A percentile compares a stretch with the other conserved stretches of the same genome.
phyloP scores from a whole-genome alignment of 2,113 vertebrate genomes.

The Perognathus longimembris region DNA sequence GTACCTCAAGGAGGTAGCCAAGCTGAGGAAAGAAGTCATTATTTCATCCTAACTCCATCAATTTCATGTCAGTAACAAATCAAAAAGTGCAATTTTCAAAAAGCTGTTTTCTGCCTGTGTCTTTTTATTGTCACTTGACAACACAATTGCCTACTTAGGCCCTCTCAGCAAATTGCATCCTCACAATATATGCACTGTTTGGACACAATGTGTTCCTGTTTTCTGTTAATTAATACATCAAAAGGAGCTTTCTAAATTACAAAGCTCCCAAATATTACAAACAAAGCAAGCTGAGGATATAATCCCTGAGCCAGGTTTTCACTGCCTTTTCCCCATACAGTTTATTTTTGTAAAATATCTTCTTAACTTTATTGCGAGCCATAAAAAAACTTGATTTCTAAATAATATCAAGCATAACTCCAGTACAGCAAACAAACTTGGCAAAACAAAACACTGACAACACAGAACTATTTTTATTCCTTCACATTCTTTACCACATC shows the following conservation, averaged over 20 bases:
- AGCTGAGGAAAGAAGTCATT: conserved; percentile 53
- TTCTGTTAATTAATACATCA: conserved; percentile 73
- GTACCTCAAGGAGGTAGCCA: conserved; percentile 11
- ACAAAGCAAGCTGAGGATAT: conserved; percentile 38
- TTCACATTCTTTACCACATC: conserved; percentile 42
- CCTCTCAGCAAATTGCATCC: conserved; percentile 12
- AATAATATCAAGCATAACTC: conserved; percentile 50
- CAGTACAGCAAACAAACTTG: conserved; percentile 48
- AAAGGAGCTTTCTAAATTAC: conserved; percentile 56
- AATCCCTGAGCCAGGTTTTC: conserved; percentile 28
- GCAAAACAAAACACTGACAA: conserved; percentile 40
- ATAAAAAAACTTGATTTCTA: conserved; percentile 56
- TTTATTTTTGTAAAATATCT: conserved; percentile 46
- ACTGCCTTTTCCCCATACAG: not conserved
- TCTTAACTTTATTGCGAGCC: conserved; percentile 23
- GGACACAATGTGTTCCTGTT: conserved; percentile 33
- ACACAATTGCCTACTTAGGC: conserved; percentile 11
- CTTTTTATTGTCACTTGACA: conserved; percentile 56
- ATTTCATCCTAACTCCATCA: conserved; percentile 55
- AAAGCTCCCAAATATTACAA: conserved; percentile 50
- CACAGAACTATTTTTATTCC: conserved; percentile 54
- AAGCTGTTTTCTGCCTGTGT: conserved; percentile 61
- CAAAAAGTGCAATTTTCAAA: conserved; percentile 65
- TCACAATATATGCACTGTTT: conserved; percentile 67
- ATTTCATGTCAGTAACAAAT: conserved; percentile 68